Conservation (phyloP, 2,113 vertebrate genomes). For the Lutjanus erythropterus region DNA sequence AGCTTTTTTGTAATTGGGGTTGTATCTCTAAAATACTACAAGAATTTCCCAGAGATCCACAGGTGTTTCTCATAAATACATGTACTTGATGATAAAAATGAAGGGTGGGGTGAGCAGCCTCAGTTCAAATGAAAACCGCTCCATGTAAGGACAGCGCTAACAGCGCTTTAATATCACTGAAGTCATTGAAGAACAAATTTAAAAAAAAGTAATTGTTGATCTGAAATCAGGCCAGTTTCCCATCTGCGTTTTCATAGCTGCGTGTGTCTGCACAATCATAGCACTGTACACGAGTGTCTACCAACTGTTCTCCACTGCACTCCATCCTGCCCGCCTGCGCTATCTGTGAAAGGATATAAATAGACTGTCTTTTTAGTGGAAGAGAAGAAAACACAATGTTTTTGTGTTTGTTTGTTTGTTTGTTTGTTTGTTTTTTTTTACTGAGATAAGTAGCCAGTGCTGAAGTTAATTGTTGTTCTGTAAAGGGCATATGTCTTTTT, state of each 20-base stretch:
- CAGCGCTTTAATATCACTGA: conserved; percentile 54
- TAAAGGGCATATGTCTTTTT: conserved; percentile 78
- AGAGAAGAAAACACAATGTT: conserved; percentile 74
- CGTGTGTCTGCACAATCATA: conserved; percentile 84
- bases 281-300: conserved; percentile 82
- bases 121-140: conserved; percentile 45
- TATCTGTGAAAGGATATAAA: conserved; percentile 81
- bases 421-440: conserved; percentile 61
- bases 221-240: conserved; percentile 71
- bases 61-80: conserved; percentile 64
- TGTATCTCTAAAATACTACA: conserved; percentile 40
- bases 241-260: conserved; percentile 73
- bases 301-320: conserved; percentile 74
- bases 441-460: conserved; percentile 80
- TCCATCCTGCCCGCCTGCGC: conserved; percentile 74
- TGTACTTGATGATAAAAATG: conserved; percentile 81
- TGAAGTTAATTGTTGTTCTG: conserved; percentile 82
- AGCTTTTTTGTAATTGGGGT: too few relatives aligned
- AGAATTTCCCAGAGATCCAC: conserved; percentile 45
- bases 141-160: conserved; percentile 45
- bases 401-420: conserved; percentile 34
- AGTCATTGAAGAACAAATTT: conserved; percentile 57
- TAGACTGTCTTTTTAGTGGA: conserved; percentile 82
- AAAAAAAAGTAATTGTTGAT: conserved; percentile 34
- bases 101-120: conserved; percentile 48